A percentile compares a stretch with the other conserved stretches of the same genome.
phyloP scores from a whole-genome alignment of 1,140 invertebrate genomes.

The Acromyrmex heyeri region DNA sequence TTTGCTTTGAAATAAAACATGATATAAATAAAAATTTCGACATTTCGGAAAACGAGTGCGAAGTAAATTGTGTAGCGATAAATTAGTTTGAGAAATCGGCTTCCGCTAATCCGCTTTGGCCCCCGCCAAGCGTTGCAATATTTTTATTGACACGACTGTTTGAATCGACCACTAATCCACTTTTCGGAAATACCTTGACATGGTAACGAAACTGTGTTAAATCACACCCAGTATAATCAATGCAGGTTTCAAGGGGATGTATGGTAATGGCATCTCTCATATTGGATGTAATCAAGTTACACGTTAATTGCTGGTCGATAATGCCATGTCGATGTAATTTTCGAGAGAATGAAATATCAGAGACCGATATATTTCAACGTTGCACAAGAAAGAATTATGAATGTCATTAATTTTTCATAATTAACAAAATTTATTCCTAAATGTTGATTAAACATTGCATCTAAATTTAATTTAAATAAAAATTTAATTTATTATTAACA shows the following conservation, averaged over 20 bases:
- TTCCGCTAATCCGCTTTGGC: conserved; percentile 43
- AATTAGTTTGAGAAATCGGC: conserved; percentile 59
- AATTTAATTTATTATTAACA: background rate
- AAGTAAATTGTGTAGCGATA: conserved; percentile 42
- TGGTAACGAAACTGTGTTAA: conserved; percentile 42
- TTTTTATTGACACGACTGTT: conserved; percentile 56
- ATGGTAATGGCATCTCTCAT: conserved; percentile 42
- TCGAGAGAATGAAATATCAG: conserved; percentile 22
- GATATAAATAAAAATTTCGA: conserved; percentile 40
- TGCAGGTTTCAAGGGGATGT: conserved; percentile 49
- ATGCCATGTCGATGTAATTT: conserved; percentile 41
- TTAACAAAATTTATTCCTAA: background rate
- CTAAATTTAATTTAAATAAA: background rate
- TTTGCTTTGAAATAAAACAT: conserved; percentile 8
- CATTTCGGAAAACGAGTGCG: conserved; percentile 24
- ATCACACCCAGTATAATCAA: conserved; percentile 41
- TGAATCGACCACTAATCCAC: conserved; percentile 53
- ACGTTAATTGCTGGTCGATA: conserved; percentile 49
- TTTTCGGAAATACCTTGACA: conserved; percentile 45
- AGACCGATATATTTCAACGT: background rate
- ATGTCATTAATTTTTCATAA: background rate
- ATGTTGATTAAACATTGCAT: background rate
- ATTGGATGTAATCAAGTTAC: conserved; percentile 40
- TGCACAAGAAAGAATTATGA: conserved; percentile 25
- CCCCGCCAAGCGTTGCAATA: conserved; percentile 41